Percentiles rank a stretch among this genome's conserved stretches.
Conservation (phyloP, 2,888 invertebrate genomes). For the Conus canariensis region DNA sequence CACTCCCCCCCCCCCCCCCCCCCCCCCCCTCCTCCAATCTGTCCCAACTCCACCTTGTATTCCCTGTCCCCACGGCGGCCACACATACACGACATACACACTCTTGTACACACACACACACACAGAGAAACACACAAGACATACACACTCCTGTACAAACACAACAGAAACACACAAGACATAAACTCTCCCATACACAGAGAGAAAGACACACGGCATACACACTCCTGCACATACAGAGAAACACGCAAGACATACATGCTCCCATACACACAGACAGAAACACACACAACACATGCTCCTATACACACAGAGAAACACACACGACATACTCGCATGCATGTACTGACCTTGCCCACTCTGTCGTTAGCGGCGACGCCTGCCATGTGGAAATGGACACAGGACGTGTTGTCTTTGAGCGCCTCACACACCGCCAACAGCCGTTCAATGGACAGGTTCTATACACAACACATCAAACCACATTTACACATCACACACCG, state of each 20-base stretch:
- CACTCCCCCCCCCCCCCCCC: too few species aligned
- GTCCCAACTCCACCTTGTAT: too few species aligned
- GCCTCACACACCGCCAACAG: slow-evolving; percentile 93
- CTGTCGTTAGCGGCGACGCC: slow-evolving; percentile 96
- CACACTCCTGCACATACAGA: neutral
- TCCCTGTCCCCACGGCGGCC: too few species aligned
- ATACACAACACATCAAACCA: slow-evolving; percentile 65
- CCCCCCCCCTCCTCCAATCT: too few species aligned
- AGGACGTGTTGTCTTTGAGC: slow-evolving; percentile 91
- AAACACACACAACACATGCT: neutral
- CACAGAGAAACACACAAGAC: neutral
- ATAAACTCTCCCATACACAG: neutral
- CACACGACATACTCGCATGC: neutral
- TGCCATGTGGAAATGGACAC: slow-evolving; percentile 94
- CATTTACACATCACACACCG: too few species aligned
- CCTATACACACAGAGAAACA: neutral
- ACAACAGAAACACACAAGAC: neutral
- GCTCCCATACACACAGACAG: slow-evolving; percentile 2
- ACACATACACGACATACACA: neutral
- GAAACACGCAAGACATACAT: neutral
- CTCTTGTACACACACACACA: neutral
- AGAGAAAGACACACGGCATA: neutral
- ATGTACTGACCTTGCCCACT: slow-evolving; percentile 83
- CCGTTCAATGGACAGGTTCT: slow-evolving; percentile 98
- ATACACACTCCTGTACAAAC: neutral